Evolutionary conservation across 2,113 vertebrate species (phyloP).

Genomic region (Polypterus senegalus): DNA sequence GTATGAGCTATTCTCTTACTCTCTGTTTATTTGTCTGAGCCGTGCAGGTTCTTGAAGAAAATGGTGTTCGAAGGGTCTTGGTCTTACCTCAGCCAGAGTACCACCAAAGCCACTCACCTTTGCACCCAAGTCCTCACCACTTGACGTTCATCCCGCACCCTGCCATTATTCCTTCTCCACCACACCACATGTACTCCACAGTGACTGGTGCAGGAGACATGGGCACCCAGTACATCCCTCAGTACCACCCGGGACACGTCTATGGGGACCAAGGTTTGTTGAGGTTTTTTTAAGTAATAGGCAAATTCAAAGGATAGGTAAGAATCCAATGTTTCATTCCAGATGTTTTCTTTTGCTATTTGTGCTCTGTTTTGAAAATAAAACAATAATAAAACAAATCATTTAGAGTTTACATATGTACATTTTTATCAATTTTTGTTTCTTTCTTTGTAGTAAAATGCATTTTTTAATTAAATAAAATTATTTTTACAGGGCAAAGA

Average conservation of each 20-base stretch:
- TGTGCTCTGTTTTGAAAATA: too few relatives aligned
- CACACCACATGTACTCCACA: constrained; percentile 76
- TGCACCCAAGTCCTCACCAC: constrained; percentile 82
- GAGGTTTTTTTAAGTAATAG: background rate
- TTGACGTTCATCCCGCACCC: constrained; percentile 86
- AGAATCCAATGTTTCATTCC: too few relatives aligned
- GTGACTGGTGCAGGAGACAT: constrained; percentile 76
- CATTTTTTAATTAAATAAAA: too few relatives aligned
- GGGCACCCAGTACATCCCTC: constrained; percentile 79
- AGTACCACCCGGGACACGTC: constrained; percentile 83
- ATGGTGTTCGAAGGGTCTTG: constrained; percentile 88
- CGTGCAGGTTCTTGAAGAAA: constrained; percentile 88
- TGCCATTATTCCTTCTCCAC: constrained; percentile 79
- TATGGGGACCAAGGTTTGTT: constrained; percentile 84
- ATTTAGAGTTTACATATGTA: too few relatives aligned
- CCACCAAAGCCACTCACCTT: constrained; percentile 76
- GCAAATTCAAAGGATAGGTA: too few relatives aligned
- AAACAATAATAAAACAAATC: too few relatives aligned
- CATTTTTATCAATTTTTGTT: too few relatives aligned
- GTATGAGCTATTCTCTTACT: too few relatives aligned
- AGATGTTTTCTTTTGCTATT: too few relatives aligned
- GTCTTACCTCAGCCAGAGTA: constrained; percentile 95
- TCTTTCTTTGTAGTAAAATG: too few relatives aligned
- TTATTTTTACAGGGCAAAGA: too few relatives aligned
- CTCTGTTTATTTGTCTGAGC: constrained; percentile 10